These are phyloP conservation scores for Grammomys surdaster DNA, from an alignment of 2,113 vertebrate species.

Conservation along the genomic window DNA sequence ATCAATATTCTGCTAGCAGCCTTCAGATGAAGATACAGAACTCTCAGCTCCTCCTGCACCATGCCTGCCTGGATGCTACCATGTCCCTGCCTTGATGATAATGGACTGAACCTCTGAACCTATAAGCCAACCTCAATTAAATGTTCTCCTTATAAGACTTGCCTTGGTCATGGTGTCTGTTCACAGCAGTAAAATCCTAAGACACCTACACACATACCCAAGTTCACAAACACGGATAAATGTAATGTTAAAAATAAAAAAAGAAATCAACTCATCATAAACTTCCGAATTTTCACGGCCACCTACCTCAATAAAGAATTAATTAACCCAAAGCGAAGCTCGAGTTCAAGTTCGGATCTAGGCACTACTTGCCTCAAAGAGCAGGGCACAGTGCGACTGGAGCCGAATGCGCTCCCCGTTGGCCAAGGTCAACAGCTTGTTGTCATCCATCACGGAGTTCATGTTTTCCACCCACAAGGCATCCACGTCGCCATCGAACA, in stretches of 20 bases:
- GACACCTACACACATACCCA: not conserved
- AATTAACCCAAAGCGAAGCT: not conserved
- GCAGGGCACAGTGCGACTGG: constrained; percentile 94
- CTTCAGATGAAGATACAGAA: too few species aligned
- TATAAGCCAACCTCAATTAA: too few species aligned
- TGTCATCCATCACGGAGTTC: constrained; percentile 99
- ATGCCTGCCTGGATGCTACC: too few species aligned
- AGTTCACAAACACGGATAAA: too few species aligned
- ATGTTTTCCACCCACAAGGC: constrained; percentile 99
- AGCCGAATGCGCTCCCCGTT: constrained; percentile 97
- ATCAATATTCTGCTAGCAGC: too few species aligned
- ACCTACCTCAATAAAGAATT: not conserved
- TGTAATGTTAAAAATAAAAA: not conserved
- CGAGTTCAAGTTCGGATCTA: fast-evolving
- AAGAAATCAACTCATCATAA: not conserved
- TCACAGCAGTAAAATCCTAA: too few species aligned
- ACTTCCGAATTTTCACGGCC: not conserved
- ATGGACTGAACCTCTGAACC: too few species aligned
- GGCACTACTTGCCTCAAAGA: constrained; percentile 91
- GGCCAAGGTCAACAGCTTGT: constrained; percentile 96
- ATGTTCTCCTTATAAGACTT: too few species aligned
- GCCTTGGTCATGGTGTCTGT: too few species aligned
- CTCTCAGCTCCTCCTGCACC: too few species aligned
- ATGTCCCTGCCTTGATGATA: too few species aligned
- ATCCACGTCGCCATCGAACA: constrained; percentile 98